Evolutionary conservation across 2,113 vertebrate genomes (phyloP), one percentile per base, ranked within the genome.

Genomic region (Ariopsis seemanni): DNA sequence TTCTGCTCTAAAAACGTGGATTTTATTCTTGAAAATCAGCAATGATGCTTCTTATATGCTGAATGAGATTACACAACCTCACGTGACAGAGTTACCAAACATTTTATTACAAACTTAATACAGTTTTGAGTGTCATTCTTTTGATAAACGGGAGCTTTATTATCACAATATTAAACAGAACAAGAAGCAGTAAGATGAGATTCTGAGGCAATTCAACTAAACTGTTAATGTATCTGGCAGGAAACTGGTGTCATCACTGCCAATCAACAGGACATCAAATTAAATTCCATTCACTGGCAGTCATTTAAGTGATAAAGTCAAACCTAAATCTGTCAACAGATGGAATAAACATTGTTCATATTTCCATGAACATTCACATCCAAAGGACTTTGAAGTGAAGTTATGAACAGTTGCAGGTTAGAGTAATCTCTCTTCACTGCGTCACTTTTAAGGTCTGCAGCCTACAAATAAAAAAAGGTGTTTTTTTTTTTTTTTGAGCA

Each of bases 81-180:
- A 52, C n/a, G 27, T 4, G 7, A 60, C 25, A 85, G 17, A n/a
- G 2, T 48, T 63, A 17, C 15, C 18, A 77, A 25, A 65, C 74
- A 55, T 30, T 69, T 86, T 57, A 52, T 79, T 62, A 85, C 58
- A 63, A 77, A 85, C 25, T 18, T 75, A 17, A 77, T 53, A 42
- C 15, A 42, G 34, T 50, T 79, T 80, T 78, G 12, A 55, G n/a
- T 77, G 52, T 77, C 11, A 42, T 52, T 62, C 7, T n/a, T 15
- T 53, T 52, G 34, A 63, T 15, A 52, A 53, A 20, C 52, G 42
- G 20, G 5, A 25, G 25, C 30, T 12, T 30, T 78, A 67, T 52
- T 11, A 4, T 9, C 42, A 27, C 30, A 50, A 27, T 78, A 52
- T 53, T 78, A 60, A 48, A 85, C 50, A 58, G 27, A 60, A 77